Evolutionary conservation across 1,140 invertebrate genomes (phyloP).

Genomic region (Leptopilina boulardi): DNA sequence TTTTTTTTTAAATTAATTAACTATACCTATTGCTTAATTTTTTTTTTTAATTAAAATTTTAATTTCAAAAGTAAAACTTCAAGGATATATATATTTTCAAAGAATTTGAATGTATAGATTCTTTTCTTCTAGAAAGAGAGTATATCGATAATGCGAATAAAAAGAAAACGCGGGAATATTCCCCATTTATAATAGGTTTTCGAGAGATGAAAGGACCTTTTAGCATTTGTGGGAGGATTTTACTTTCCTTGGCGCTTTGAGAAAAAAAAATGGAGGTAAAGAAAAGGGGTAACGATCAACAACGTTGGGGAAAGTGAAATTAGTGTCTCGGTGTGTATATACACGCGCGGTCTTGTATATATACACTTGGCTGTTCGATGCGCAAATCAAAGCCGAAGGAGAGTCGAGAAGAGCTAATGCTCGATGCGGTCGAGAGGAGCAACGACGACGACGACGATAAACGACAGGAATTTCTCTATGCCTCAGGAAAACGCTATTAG

Average conservation of each 20-base stretch:
- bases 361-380: neutral
- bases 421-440: slow-evolving; percentile 19
- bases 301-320: slow-evolving; percentile 49
- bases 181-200: too few species aligned
- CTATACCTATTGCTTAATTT: too few species aligned
- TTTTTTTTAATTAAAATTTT: too few species aligned
- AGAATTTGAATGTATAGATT: too few species aligned
- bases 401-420: neutral
- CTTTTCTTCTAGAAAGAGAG: too few species aligned
- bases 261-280: slow-evolving; percentile 34
- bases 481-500: slow-evolving; percentile 20
- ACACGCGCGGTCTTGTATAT: slow-evolving; percentile 48
- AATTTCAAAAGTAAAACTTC: too few species aligned
- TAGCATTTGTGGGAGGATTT: slow-evolving; percentile 33
- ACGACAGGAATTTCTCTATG: slow-evolving; percentile 31
- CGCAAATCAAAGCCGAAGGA: slow-evolving; percentile 34
- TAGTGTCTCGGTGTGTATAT: slow-evolving; percentile 31
- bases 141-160: too few species aligned
- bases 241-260: slow-evolving; percentile 52
- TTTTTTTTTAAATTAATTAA: too few species aligned
- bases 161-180: too few species aligned
- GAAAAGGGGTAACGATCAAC: slow-evolving; percentile 23
- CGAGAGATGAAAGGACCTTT: too few species aligned
- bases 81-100: too few species aligned
- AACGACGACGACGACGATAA: slow-evolving; percentile 6